Percentiles rank a stretch among this genome's conserved stretches.
Evolutionary conservation across 2,113 vertebrate species (phyloP).

Genomic region (Ictalurus punctatus): DNA sequence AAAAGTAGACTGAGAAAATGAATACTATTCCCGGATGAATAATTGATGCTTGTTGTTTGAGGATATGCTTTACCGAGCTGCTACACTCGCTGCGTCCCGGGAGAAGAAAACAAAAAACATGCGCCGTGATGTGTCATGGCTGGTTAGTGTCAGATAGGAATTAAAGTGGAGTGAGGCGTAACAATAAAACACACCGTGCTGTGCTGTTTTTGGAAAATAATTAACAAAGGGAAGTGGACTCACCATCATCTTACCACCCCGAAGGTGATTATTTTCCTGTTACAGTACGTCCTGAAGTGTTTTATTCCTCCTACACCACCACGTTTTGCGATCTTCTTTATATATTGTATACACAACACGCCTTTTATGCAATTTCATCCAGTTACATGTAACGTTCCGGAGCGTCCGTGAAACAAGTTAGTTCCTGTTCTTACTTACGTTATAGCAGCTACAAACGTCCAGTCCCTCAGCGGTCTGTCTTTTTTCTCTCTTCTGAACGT

Average conservation of each 20-base stretch:
- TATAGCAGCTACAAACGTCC: not conserved
- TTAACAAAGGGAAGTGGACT: not conserved
- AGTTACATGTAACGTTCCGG: not conserved
- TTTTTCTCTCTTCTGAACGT: not conserved
- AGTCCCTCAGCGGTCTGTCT: not conserved
- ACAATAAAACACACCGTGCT: not conserved
- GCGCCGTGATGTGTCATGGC: conserved; percentile 47
- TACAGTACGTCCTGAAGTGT: not conserved
- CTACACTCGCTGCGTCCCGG: conserved; percentile 32
- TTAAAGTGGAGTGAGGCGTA: not conserved
- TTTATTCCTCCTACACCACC: not conserved
- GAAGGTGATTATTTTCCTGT: not conserved
- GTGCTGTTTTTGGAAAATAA: not conserved
- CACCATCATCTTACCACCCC: not conserved
- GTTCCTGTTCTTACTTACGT: not conserved
- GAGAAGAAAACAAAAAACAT: conserved; percentile 30
- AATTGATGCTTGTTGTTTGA: conserved; percentile 58
- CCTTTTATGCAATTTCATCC: too few species aligned
- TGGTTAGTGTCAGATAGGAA: conserved; percentile 37
- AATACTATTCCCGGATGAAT: conserved; percentile 60
- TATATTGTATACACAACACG: too few species aligned
- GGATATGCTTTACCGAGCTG: conserved; percentile 35
- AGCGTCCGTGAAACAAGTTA: not conserved
- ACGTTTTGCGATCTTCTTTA: not conserved
- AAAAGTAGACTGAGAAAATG: conserved; percentile 45